Conservation (phyloP, 2,888 invertebrate species). For the Troides helena region DNA sequence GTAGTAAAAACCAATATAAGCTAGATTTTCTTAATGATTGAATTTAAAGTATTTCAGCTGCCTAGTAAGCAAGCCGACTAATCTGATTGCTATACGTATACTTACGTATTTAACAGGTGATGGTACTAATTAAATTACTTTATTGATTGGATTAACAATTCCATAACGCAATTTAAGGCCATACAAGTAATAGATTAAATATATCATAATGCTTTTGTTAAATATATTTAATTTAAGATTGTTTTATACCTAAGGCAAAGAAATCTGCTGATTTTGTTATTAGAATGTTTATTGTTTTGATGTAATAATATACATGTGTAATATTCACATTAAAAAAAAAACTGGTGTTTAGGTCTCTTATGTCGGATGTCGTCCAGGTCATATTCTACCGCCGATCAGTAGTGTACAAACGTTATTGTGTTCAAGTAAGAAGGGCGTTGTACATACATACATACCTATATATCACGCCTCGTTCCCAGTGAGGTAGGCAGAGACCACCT, state of each 20-base stretch:
- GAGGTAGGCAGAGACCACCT: too few species aligned
- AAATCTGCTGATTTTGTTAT: background rate
- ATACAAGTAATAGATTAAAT: conserved; percentile 26
- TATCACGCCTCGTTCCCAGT: too few species aligned
- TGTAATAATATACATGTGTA: too few species aligned
- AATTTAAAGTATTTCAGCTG: background rate
- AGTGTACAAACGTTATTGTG: too few species aligned
- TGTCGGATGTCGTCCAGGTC: too few species aligned
- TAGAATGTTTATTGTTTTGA: too few species aligned
- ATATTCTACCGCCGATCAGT: too few species aligned
- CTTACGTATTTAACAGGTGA: conserved; percentile 5
- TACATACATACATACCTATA: too few species aligned
- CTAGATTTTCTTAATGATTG: background rate
- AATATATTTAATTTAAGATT: conserved; percentile 12
- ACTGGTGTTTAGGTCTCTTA: too few species aligned
- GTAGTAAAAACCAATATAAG: too few species aligned
- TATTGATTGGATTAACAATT: conserved; percentile 27
- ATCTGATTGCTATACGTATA: background rate
- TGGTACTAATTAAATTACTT: conserved; percentile 24
- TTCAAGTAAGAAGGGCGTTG: too few species aligned
- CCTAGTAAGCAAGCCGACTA: background rate
- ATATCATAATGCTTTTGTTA: conserved; percentile 15
- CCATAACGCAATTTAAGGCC: conserved; percentile 18
- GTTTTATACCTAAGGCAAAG: background rate
- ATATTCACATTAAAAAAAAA: too few species aligned